These are phyloP conservation scores for Chelonia mydas DNA, from an alignment of 2,797 vertebrate species.

Conservation along the genomic window DNA sequence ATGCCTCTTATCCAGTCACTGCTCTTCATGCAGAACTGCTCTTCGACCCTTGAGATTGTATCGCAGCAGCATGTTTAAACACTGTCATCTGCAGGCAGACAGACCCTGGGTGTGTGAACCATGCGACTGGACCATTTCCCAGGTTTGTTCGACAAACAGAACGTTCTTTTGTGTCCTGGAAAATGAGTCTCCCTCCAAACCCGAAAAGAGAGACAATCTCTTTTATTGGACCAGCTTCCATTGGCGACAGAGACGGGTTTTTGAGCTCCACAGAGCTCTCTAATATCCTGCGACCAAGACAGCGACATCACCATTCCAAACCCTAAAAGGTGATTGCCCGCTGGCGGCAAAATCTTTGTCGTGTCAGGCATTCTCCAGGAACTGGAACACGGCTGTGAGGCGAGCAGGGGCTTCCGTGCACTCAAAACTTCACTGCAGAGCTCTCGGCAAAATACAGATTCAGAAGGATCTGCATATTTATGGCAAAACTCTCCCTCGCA, in stretches of 20 bases:
- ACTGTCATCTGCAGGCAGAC: background rate
- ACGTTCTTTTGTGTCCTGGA: background rate
- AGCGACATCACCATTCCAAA: background rate
- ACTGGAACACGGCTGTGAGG: background rate
- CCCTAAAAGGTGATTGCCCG: background rate
- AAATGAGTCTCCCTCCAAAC: background rate
- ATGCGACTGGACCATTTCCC: background rate
- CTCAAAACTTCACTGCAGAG: background rate
- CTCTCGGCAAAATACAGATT: conserved; percentile 50
- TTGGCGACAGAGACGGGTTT: background rate
- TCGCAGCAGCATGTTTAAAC: background rate
- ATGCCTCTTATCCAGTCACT: background rate
- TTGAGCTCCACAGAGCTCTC: background rate
- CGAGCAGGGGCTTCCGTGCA: conserved; percentile 9
- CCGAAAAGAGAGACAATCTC: background rate
- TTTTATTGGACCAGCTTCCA: background rate
- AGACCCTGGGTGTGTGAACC: no score
- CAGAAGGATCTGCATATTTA: conserved; percentile 32
- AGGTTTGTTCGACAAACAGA: background rate
- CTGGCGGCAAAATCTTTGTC: background rate
- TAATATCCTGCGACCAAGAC: background rate
- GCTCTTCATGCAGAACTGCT: background rate
- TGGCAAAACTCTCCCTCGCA: conserved; percentile 42
- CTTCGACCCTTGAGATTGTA: background rate
- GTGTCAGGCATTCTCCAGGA: background rate